Evolutionary conservation across 2,113 vertebrate genomes (phyloP), one percentile per base, ranked within the genome.

Genomic region (Coptodon rendalli): DNA sequence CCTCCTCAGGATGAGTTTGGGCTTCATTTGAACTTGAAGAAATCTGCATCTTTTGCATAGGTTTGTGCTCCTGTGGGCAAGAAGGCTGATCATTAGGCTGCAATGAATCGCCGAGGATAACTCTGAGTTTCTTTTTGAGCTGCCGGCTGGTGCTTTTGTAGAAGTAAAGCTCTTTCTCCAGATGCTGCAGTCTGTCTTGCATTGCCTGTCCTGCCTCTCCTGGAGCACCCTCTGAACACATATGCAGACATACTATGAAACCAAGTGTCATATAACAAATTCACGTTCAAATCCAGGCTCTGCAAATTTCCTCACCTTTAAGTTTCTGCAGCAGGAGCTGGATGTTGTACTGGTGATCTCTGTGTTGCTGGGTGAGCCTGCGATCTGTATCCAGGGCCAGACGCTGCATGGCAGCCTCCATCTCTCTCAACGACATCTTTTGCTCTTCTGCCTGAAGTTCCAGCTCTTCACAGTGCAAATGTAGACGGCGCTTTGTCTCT

Each of bases 91-190:
- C 4, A 54, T 94, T 87, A 83, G 63, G 80, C 8, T 86, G 43
- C 17, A 38, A 31, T 24, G 85, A 78, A 83, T 96, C 96, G 73
- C 88, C 91, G 27, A 89, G 76, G 40, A 97, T 38, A 27, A 95
- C 95, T 82, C 95, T 97, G 79, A 98, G 86, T 93, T 97, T 98
- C 94, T 97, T 97, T 92, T 97, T 98, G 85, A 98, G 95, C 53
- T 98, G 97, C 57, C 97, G 96, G 80, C 96, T 97, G n/a, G 95
- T 97, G 96, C 96, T 98, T 96, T 98, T 98, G 93, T 98, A 98
- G 95, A 97, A 98, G 93, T 97, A 97, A 84, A 98, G 96, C 53
- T 99, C 97, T 92, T 97, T 98, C 95, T 98, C 97, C 87, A 98
- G 91, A 87, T 97, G 95, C 87, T 98, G 97, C 29, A 98, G 91